Evolutionary conservation across 2,113 vertebrate species (phyloP), one percentile per base, ranked within the genome.

Genomic region (Pseudopipra pipra): DNA sequence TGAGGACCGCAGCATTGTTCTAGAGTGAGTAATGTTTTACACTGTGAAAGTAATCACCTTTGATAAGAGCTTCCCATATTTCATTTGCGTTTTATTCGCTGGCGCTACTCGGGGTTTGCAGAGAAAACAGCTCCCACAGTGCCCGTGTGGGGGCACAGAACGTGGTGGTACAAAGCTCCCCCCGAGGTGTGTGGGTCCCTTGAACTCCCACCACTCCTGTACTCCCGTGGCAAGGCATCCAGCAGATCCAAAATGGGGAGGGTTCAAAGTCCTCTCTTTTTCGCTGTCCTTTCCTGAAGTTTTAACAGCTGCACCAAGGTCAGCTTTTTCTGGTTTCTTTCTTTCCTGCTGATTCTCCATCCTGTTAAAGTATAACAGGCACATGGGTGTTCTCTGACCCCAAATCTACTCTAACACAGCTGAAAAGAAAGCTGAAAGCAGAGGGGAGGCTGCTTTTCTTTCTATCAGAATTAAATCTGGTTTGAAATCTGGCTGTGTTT

Each of bases 351-450:
- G 85, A 44, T 90, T 78, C 79, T 46, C 74, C 74, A 73, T 93
- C 87, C 85, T 88, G 80, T 88, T 91, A 62, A 94, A 89, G 8
- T 80, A 17, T 55, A 87, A 80, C 61, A 86, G 75, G 73, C 41
- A 8, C 90, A 63, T 49, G 70, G 89, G 82, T 88, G 91, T 96
- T 92, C 95, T 90, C 56, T 91, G 84, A 86, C 90, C 93, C 62
- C 78, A 87, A 39, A 87, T 78, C 43, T 80, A 43, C 70, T 85
- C 31, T 19, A 77, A 76, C 44, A 68, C 52, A 51, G 67, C 74
- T 78, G 63, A 92, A 88, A 93, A 87, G 61, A 76, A 80, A 74
- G 76, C 86, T 91, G 66, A 49, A 73, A 78, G 59, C 54, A 78
- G 37, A 87, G 28, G 28, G 41, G 21, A 74, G 46, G 44, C 56